phyloP scores from a whole-genome alignment of 2,113 vertebrate species.

The Seriola dumerili region DNA sequence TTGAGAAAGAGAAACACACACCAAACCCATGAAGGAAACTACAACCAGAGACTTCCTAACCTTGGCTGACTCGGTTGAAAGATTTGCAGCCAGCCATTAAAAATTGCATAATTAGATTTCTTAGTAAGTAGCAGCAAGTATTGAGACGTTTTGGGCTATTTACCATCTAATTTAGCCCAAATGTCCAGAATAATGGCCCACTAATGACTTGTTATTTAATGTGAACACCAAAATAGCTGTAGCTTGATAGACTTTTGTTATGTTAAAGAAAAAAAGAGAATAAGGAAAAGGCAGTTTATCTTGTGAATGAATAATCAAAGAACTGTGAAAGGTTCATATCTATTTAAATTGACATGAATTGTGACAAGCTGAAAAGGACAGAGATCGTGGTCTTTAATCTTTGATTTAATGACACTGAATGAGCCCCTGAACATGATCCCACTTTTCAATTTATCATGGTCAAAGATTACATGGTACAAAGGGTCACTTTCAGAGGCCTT shows the following conservation, averaged over 20 bases:
- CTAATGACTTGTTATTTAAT: background rate
- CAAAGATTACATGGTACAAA: conserved; percentile 34
- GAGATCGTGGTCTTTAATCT: background rate
- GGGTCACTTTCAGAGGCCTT: conserved; percentile 4
- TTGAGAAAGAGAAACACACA: background rate
- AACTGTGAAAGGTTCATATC: background rate
- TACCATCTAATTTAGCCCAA: too few species aligned
- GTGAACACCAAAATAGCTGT: background rate
- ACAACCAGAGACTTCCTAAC: background rate
- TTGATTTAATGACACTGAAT: conserved; percentile 7
- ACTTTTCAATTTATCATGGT: conserved; percentile 22
- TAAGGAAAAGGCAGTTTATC: too few species aligned
- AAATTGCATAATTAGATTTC: too few species aligned
- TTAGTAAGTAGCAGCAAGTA: too few species aligned
- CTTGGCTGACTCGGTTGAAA: too few species aligned
- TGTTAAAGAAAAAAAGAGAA: background rate
- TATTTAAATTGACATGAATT: background rate
- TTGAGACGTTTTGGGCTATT: too few species aligned
- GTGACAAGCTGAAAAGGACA: background rate
- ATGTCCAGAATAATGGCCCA: background rate
- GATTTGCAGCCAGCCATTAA: too few species aligned
- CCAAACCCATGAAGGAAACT: background rate
- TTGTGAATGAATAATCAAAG: too few species aligned
- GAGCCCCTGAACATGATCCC: conserved; percentile 6
- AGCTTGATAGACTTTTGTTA: background rate